Conservation (phyloP, 2,113 vertebrate genomes). For the Heptranchias perlo region DNA sequence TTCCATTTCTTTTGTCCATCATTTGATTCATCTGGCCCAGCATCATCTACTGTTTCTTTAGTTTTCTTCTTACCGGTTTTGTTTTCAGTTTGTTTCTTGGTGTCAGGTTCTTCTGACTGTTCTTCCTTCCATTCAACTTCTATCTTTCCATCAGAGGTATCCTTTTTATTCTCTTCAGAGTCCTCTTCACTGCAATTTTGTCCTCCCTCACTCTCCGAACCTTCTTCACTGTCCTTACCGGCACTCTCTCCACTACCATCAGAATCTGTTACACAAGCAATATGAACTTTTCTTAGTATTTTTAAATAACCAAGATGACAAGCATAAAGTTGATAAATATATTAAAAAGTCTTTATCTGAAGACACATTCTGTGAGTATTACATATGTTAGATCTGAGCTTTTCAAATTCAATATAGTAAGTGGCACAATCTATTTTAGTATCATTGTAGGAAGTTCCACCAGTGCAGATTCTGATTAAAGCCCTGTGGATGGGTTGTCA, state of each 20-base stretch:
- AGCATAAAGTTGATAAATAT: background rate
- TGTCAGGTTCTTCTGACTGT: slow-evolving; percentile 65
- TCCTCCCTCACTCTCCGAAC: slow-evolving; percentile 83
- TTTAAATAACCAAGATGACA: background rate
- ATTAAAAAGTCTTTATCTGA: background rate
- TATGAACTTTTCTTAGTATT: slow-evolving; percentile 50
- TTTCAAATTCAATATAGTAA: background rate
- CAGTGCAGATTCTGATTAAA: background rate
- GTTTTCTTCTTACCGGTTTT: slow-evolving; percentile 59
- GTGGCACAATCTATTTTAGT: background rate
- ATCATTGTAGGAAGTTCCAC: background rate
- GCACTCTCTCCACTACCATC: slow-evolving; percentile 92
- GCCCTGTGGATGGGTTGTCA: background rate
- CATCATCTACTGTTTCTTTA: slow-evolving; percentile 61
- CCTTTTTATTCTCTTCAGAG: slow-evolving; percentile 56
- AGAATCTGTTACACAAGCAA: slow-evolving; percentile 77
- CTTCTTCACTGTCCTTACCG: slow-evolving; percentile 83
- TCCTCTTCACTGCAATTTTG: slow-evolving; percentile 72
- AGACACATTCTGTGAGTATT: background rate
- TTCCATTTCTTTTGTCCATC: slow-evolving; percentile 96
- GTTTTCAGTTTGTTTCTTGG: slow-evolving; percentile 65
- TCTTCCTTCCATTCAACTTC: slow-evolving; percentile 55
- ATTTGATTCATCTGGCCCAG: slow-evolving; percentile 64
- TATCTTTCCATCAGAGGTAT: slow-evolving; percentile 46
- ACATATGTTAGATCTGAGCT: background rate